Percentiles rank a stretch among this genome's conserved stretches.
Conservation (phyloP, 2,797 vertebrate genomes). For the Thunnus albacares region DNA sequence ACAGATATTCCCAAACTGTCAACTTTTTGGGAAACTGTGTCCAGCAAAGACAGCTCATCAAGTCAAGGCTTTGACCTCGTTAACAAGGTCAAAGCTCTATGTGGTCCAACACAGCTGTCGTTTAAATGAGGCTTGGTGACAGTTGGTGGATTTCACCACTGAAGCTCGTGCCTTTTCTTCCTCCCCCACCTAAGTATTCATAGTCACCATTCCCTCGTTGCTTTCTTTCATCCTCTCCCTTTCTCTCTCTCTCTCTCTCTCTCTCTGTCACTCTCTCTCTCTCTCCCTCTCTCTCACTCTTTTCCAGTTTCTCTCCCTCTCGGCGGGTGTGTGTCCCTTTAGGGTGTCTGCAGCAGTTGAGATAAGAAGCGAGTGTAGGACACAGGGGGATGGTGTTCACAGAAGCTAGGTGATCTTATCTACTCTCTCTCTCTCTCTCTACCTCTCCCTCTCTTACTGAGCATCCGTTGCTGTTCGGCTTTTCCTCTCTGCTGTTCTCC, state of each 20-base stretch:
- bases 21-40: constrained; percentile 23
- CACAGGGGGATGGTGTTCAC: constrained; percentile 89
- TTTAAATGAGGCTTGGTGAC: constrained; percentile 70
- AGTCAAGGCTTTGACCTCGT: constrained; percentile 47
- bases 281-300: constrained; percentile 22
- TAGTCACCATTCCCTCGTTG: constrained; percentile 68
- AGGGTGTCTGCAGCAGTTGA: constrained; percentile 86
- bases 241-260: constrained; percentile 49
- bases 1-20: constrained; percentile 10
- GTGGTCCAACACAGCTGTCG: constrained; percentile 64
- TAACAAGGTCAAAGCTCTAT: constrained; percentile 67
- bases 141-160: constrained; percentile 62
- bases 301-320: constrained; percentile 56
- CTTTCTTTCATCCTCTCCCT: constrained; percentile 75
- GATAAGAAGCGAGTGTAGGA: constrained; percentile 88
- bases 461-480: constrained; percentile 66
- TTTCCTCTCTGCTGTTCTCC: constrained; percentile 68
- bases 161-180: constrained; percentile 60
- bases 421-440: constrained; percentile 54
- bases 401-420: constrained; percentile 88
- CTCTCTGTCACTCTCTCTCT: constrained; percentile 35
- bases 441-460: constrained; percentile 57
- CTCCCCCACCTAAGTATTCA: constrained; percentile 69
- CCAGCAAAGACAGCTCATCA: constrained; percentile 32
- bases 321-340: constrained; percentile 85